These are phyloP conservation scores for Lapara coniferarum DNA, from an alignment of 2,888 invertebrate genomes.

Conservation along the genomic window DNA sequence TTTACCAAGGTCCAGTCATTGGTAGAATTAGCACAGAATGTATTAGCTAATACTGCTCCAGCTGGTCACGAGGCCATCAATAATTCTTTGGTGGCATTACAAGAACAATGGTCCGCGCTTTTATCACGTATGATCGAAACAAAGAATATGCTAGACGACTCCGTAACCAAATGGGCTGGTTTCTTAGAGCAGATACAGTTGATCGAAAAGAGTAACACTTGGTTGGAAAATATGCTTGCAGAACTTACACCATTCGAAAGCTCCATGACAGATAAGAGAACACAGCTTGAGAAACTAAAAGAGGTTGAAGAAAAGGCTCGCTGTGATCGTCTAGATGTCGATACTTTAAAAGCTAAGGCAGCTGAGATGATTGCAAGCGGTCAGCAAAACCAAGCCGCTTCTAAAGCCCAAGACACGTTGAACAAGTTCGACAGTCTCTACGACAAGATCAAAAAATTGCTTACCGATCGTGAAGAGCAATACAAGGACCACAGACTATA, in stretches of 20 bases:
- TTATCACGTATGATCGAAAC: conserved; percentile 95
- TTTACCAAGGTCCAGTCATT: conserved; percentile 93
- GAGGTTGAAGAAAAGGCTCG: conserved; percentile 93
- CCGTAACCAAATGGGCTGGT: conserved; percentile 95
- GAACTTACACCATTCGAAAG: conserved; percentile 90
- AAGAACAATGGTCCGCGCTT: conserved; percentile 95
- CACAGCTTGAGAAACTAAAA: conserved; percentile 93
- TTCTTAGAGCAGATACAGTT: conserved; percentile 94
- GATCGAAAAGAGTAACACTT: conserved; percentile 91
- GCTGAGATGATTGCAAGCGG: conserved; percentile 93
- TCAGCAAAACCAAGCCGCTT: conserved; percentile 91
- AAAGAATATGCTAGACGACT: conserved; percentile 93
- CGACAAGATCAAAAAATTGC: conserved; percentile 89
- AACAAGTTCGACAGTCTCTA: conserved; percentile 92
- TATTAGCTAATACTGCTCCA: conserved; percentile 95
- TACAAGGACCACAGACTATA: conserved; percentile 94
- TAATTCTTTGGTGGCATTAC: conserved; percentile 90
- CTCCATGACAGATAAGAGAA: conserved; percentile 93
- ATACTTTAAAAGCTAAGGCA: conserved; percentile 91
- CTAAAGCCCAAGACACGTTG: conserved; percentile 92
- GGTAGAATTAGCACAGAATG: conserved; percentile 95
- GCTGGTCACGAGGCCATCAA: conserved; percentile 94
- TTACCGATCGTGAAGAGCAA: conserved; percentile 92
- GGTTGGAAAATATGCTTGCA: conserved; percentile 88
- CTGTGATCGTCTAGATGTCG: conserved; percentile 95